Conservation (phyloP, 2,797 vertebrate genomes). For the Labroides dimidiatus region DNA sequence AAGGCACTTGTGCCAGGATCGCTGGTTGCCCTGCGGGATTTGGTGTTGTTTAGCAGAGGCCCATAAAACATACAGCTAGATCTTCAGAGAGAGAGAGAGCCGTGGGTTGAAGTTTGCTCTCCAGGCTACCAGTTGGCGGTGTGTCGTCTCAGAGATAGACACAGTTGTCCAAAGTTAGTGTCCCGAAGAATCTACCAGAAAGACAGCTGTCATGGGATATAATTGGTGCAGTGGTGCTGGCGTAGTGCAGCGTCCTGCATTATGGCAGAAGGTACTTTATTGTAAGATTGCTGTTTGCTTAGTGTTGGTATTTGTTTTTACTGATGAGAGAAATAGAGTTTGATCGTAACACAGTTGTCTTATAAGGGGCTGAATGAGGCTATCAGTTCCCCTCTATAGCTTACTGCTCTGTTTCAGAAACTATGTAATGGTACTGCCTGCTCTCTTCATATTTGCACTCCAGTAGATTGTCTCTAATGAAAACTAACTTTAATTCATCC, state of each 20-base stretch:
- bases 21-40: background rate
- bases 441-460: too few relatives aligned
- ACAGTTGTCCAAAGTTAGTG: slow-evolving; percentile 85
- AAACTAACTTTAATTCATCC: too few relatives aligned
- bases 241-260: slow-evolving; percentile 66
- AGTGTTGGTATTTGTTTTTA: too few relatives aligned
- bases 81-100: slow-evolving; percentile 36
- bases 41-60: background rate
- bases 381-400: too few relatives aligned
- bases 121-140: slow-evolving; percentile 72
- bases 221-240: slow-evolving; percentile 82
- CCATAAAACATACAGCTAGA: slow-evolving; percentile 25
- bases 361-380: too few relatives aligned
- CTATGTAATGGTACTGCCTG: too few relatives aligned
- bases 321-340: too few relatives aligned
- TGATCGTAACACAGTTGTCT: too few relatives aligned
- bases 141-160: slow-evolving; percentile 76
- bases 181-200: slow-evolving; percentile 85
- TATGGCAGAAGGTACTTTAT: slow-evolving; percentile 80
- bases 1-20: background rate
- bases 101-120: slow-evolving; percentile 49
- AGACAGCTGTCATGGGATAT: slow-evolving; percentile 88
- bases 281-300: background rate
- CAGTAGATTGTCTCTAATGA: too few relatives aligned
- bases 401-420: too few relatives aligned